Evolutionary conservation across 2,113 vertebrate genomes (phyloP).

Genomic region (Grammomys surdaster): DNA sequence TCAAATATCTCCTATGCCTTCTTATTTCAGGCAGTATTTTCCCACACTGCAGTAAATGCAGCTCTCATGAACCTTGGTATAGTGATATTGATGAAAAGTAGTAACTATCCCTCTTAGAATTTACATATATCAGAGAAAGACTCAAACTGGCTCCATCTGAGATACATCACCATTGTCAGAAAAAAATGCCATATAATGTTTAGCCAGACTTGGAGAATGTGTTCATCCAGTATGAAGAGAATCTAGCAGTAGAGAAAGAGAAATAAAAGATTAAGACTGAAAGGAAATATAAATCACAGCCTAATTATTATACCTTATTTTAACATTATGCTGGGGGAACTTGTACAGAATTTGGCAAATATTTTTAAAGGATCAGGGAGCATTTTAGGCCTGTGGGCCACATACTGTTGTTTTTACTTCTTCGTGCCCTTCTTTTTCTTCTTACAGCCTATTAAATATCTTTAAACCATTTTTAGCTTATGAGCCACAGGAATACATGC

Average conservation of each 20-base stretch:
- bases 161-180: not conserved
- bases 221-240: not conserved
- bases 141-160: not conserved
- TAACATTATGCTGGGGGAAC: not conserved
- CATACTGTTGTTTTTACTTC: not conserved
- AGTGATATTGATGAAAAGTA: not conserved
- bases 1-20: not conserved
- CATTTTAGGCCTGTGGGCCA: not conserved
- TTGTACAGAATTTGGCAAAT: not conserved
- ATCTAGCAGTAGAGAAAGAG: not conserved
- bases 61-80: not conserved
- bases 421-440: not conserved
- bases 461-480: constrained; percentile 43
- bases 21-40: not conserved
- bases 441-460: not conserved
- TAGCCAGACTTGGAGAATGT: not conserved
- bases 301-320: not conserved
- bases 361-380: not conserved
- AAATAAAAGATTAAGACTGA: not conserved
- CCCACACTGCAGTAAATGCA: not conserved
- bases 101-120: not conserved
- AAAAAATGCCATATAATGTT: not conserved
- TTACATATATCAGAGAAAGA: not conserved
- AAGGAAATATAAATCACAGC: not conserved
- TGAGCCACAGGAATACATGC: not conserved